These are phyloP conservation scores for Prunella fulvescens DNA, from an alignment of 2,113 vertebrate species.

Conservation along the genomic window DNA sequence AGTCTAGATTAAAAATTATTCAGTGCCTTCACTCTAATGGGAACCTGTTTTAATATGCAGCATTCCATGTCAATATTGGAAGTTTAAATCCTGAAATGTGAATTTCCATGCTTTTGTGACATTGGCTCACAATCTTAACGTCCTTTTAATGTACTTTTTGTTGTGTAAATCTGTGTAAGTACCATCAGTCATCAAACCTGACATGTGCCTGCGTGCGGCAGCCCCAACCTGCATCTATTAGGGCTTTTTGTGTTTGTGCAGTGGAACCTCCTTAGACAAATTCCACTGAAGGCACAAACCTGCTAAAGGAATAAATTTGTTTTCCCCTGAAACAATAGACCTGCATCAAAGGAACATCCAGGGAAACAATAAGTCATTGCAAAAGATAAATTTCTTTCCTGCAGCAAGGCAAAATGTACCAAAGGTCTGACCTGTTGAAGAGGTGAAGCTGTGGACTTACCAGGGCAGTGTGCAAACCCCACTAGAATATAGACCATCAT, in stretches of 20 bases:
- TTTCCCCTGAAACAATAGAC: slow-evolving; percentile 74
- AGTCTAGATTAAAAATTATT: slow-evolving; percentile 73
- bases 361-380: slow-evolving; percentile 59
- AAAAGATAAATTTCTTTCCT: slow-evolving; percentile 51
- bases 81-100: slow-evolving; percentile 76
- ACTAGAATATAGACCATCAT: neutral
- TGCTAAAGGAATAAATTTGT: slow-evolving; percentile 73
- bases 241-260: slow-evolving; percentile 78
- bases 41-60: slow-evolving; percentile 62
- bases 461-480: neutral
- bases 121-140: slow-evolving; percentile 74
- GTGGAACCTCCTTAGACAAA: slow-evolving; percentile 73
- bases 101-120: slow-evolving; percentile 76
- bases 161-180: slow-evolving; percentile 84
- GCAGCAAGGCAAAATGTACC: neutral
- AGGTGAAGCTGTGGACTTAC: slow-evolving; percentile 17
- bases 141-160: slow-evolving; percentile 81
- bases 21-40: slow-evolving; percentile 67
- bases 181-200: slow-evolving; percentile 76
- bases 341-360: slow-evolving; percentile 58
- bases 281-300: slow-evolving; percentile 74
- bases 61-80: slow-evolving; percentile 72
- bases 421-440: neutral
- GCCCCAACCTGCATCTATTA: slow-evolving; percentile 77
- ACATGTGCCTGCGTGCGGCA: slow-evolving; percentile 68